phyloP scores from a whole-genome alignment of 2,888 invertebrate genomes.

The Drosophila aldrichi region DNA sequence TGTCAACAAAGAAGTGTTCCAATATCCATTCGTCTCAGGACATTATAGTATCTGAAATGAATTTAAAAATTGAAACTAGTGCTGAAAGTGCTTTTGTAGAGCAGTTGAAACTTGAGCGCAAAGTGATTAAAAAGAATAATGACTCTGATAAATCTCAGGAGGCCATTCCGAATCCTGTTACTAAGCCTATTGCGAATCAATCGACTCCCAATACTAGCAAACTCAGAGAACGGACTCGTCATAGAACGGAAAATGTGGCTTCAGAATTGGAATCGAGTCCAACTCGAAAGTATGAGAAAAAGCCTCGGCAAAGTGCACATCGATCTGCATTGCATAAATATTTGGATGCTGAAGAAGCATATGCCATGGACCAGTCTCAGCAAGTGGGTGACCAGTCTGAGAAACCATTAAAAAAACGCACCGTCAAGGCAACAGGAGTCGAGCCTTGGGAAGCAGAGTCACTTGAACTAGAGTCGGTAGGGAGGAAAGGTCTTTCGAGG shows the following conservation, averaged over 20 bases:
- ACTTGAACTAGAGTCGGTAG: neutral
- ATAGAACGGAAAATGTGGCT: neutral
- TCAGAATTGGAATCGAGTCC: constrained; percentile 11
- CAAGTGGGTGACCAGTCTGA: neutral
- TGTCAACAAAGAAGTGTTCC: neutral
- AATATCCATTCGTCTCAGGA: neutral
- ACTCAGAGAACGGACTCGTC: neutral
- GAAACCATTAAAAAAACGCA: neutral
- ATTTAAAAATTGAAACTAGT: neutral
- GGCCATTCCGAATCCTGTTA: neutral
- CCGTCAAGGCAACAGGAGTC: neutral
- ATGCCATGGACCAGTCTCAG: neutral
- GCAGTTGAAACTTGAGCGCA: neutral
- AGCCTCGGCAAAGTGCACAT: neutral
- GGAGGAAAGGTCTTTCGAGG: neutral
- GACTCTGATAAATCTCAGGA: neutral
- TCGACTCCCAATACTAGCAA: neutral
- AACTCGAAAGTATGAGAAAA: neutral
- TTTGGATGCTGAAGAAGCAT: constrained; percentile 10
- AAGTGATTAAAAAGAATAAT: neutral
- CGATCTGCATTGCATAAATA: constrained; percentile 6
- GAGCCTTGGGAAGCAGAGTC: neutral
- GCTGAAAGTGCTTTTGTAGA: neutral
- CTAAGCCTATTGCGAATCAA: neutral
- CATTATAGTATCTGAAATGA: neutral